Evolutionary conservation across 2,888 invertebrate genomes (phyloP).

Genomic region (Volucella inanis): DNA sequence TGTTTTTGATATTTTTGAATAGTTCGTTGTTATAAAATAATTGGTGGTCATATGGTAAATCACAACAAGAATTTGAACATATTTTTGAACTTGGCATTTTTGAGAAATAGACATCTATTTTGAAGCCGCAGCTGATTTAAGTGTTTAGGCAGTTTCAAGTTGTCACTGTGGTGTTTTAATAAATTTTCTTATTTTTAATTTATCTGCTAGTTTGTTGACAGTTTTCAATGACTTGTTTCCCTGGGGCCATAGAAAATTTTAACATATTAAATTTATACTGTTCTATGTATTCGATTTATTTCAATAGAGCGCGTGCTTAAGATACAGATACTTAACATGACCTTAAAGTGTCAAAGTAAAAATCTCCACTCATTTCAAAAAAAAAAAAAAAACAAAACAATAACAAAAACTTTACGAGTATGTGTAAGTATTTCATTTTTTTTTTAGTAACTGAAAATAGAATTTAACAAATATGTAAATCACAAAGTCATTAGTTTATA

Average conservation of each 20-base stretch:
- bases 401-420: slow-evolving; percentile 23
- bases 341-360: slow-evolving; percentile 31
- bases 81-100: slow-evolving; percentile 39
- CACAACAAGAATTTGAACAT: slow-evolving; percentile 13
- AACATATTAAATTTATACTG: slow-evolving; percentile 53
- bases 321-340: slow-evolving; percentile 36
- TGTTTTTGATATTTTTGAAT: slow-evolving; percentile 1
- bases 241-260: slow-evolving; percentile 37
- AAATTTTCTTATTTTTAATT: slow-evolving; percentile 60
- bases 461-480: slow-evolving; percentile 3
- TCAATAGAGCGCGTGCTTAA: slow-evolving; percentile 12
- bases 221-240: slow-evolving; percentile 46
- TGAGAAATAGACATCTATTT: slow-evolving; percentile 38
- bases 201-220: slow-evolving; percentile 68
- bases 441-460: slow-evolving; percentile 6
- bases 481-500: slow-evolving; percentile 36
- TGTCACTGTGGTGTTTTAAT: slow-evolving; percentile 42
- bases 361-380: background rate
- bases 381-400: background rate
- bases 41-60: slow-evolving; percentile 41
- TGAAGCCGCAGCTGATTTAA: slow-evolving; percentile 44
- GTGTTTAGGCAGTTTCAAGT: slow-evolving; percentile 46
- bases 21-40: slow-evolving; percentile 40
- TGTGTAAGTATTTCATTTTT: background rate
- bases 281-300: slow-evolving; percentile 24